Evolutionary conservation across 2,888 invertebrate species (phyloP).

Genomic region (Drosophila greeni): DNA sequence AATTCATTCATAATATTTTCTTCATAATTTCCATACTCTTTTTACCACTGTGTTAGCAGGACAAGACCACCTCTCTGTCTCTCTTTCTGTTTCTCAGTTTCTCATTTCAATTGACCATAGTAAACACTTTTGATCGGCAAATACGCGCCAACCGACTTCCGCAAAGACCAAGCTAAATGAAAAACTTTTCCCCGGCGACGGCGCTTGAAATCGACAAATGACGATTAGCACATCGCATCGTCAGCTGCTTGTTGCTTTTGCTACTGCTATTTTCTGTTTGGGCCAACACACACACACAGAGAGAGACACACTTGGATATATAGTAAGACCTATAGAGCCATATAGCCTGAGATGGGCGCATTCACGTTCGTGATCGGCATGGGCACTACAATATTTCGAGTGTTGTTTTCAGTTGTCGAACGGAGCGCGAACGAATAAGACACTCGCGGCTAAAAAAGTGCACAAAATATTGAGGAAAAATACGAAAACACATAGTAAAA

Average conservation of each 20-base stretch:
- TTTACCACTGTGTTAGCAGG: constrained; percentile 7
- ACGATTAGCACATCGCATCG: constrained; percentile 59
- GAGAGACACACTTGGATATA: constrained; percentile 7
- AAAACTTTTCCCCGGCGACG: constrained; percentile 41
- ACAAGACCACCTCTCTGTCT: constrained; percentile 1
- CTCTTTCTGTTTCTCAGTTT: neutral
- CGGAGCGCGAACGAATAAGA: constrained; percentile 60
- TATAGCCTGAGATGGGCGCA: constrained; percentile 34
- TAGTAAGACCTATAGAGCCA: constrained; percentile 1
- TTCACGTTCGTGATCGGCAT: constrained; percentile 64
- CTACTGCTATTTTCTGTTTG: constrained; percentile 37
- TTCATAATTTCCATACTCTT: neutral
- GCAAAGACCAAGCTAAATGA: constrained; percentile 19
- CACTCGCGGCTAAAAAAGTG: constrained; percentile 34
- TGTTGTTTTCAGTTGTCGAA: constrained; percentile 64
- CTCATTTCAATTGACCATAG: constrained; percentile 13
- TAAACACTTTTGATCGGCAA: constrained; percentile 28
- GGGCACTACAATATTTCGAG: constrained; percentile 49
- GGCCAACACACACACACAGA: constrained; percentile 25
- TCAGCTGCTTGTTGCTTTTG: constrained; percentile 44
- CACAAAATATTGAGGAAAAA: constrained; percentile 11
- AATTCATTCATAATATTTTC: neutral
- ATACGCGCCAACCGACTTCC: constrained; percentile 41
- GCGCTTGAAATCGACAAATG: constrained; percentile 23
- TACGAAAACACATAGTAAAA: neutral